Base-by-base conservation (phyloP, 2,113 vertebrate genomes). In the Pterophyllum scalare region DNA sequence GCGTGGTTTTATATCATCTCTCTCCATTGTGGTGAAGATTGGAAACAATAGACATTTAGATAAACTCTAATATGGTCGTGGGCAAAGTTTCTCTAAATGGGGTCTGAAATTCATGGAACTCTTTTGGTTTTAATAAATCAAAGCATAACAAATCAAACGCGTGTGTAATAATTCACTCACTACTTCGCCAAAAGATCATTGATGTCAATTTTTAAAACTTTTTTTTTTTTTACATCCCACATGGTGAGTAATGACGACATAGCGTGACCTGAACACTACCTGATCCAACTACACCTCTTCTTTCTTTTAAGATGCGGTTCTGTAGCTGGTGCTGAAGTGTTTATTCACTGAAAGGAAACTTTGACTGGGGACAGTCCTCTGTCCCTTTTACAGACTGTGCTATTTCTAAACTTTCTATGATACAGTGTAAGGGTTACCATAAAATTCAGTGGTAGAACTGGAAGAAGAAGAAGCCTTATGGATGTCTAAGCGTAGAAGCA, bases 361-460 rank as follows among this genome's bases (percentile, higher is more conserved):
- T 72, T n/a, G 6, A 33, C 13, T 31, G 0, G 43, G 43, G 26
- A 70, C 24, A 70, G 49, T 70, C 12, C 0, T 31, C 43, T 70
- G 24, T 0, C 24, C 6, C 0, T 70, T 70, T 43, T 46, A 46
- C 64, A 46, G 64, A 49, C 1, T 72, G 49, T 0, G 7, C 20
- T 54, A 54, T 54, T n/a, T 72, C 6, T 12, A 54, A 54, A 31
- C 17, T 2, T 52, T 54, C 54, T 54, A 33, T 72, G 19, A 2
- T 72, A 72, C 67, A 72, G 67, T 72, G 46, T 72, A n/a, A 54
- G 46, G 46, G 46, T 72, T 54, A 6, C 1, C 67, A 31, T 54
- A 54, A 6, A 54, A 52, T 26, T 46, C 43, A 72, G 67, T 72
- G 67, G 19, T n/a, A 54, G 0, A 72, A 72, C 67, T 72, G 67